These are phyloP conservation scores for Petromus typicus DNA, from an alignment of 2,113 vertebrate species.

Conservation along the genomic window DNA sequence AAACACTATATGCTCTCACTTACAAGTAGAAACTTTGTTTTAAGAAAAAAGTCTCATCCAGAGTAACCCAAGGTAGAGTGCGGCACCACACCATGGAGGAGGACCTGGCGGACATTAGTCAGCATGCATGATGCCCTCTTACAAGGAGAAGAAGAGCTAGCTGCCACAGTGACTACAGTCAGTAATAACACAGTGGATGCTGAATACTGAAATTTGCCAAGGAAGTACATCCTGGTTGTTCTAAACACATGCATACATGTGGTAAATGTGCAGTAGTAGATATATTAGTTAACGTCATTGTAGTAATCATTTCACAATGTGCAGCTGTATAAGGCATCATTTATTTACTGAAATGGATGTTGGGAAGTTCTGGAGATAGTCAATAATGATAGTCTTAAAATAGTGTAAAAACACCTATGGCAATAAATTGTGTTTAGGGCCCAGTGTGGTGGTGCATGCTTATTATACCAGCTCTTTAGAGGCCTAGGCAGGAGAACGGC, in stretches of 20 bases:
- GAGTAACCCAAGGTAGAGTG: not conserved
- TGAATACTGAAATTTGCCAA: not conserved
- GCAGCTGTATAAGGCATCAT: not conserved
- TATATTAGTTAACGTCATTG: not conserved
- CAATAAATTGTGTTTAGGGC: not conserved
- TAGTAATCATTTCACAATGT: not conserved
- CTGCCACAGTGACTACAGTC: not conserved
- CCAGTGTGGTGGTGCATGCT: too few species aligned
- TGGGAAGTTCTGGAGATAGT: not conserved
- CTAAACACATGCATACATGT: not conserved
- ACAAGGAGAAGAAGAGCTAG: not conserved
- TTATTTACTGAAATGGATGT: not conserved
- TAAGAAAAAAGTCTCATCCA: not conserved
- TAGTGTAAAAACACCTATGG: not conserved
- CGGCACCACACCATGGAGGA: too few species aligned
- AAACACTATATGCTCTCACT: too few species aligned
- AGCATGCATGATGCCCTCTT: not conserved
- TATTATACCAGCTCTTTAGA: too few species aligned
- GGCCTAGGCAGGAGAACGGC: too few species aligned
- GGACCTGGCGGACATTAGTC: too few species aligned
- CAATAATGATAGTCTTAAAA: not conserved
- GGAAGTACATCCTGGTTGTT: not conserved
- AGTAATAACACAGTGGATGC: not conserved
- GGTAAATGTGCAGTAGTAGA: not conserved
- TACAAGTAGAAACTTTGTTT: not conserved